Evolutionary conservation across 1,140 invertebrate species (phyloP), one percentile per base, ranked within the genome.

Genomic region (Macrosteles quadrilineatus): DNA sequence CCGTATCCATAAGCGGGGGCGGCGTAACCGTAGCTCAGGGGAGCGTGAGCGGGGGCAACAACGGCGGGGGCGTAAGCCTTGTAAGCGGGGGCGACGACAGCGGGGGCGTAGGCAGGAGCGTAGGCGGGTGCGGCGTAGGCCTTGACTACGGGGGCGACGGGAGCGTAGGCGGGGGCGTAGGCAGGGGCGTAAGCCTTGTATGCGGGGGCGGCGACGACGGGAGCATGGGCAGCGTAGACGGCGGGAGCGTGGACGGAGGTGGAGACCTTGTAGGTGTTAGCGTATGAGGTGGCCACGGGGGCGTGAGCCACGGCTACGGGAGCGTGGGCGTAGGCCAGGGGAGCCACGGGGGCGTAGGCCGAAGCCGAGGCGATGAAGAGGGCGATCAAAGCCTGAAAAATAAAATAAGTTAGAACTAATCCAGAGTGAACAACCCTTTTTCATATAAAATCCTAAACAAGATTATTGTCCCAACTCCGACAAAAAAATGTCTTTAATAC

Each of bases 191-290:
- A 32, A 9, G 66, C 81, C 81, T 82, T 76, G 30, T 27, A 21
- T 17, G 32, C 50, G 36, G 75, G 75, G 0, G 77, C 77, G 21
- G 76, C 67, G 31, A 77, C 76, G 29, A 76, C 72, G 14, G 68
- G 65, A 12, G 43, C 75, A 29, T 77, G 76, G 1, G 77, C 78
- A n/a, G 77, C 68, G 21, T 78, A 76, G 40, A 78, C 73, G 19
- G 71, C 70, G 25, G 73, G 70, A 32, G 66, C 43, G 67, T 77
- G 30, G 32, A 74, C 72, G 12, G 74, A 72, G 30, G 57, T 19
- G 68, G 55, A 67, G 29, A 67, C 69, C 11, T 77, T 76, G 67
- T 75, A 74, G 65, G 73, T 76, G 43, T 74, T 70, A 32, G 69
- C 69, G 69, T 71, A 71, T 2, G 72, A 70, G 27, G 72, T 68